Evolutionary conservation across 2,113 vertebrate genomes (phyloP).

Genomic region (sheep (Ovis aries)): DNA sequence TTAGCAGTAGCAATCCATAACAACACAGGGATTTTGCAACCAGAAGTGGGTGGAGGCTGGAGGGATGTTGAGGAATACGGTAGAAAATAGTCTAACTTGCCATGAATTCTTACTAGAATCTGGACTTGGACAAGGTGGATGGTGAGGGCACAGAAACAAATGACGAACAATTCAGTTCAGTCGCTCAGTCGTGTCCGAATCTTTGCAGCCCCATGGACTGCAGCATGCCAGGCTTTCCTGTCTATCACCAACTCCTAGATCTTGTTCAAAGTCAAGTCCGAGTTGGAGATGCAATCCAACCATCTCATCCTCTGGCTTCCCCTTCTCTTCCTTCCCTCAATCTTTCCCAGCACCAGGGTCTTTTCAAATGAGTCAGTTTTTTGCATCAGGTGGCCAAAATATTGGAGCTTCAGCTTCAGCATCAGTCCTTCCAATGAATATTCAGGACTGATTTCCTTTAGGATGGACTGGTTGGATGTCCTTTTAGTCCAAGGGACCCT

Average conservation of each 20-base stretch:
- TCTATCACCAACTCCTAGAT: background rate
- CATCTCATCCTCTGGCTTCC: background rate
- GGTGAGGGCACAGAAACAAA: background rate
- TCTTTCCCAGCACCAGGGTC: background rate
- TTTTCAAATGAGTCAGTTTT: background rate
- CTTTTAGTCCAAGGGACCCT: background rate
- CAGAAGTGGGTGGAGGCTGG: background rate
- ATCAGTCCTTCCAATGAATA: background rate
- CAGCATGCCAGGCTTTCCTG: background rate
- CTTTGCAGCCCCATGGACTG: background rate
- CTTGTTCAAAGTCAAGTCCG: background rate
- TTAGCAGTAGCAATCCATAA: background rate
- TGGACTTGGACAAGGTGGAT: background rate
- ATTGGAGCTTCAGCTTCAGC: background rate
- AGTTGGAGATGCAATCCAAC: background rate
- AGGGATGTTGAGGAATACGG: background rate
- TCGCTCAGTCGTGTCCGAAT: accelerated
- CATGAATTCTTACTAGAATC: background rate
- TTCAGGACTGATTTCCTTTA: background rate
- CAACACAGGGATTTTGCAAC: background rate
- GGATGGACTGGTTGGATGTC: background rate
- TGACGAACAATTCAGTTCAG: background rate
- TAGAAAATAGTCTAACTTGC: background rate
- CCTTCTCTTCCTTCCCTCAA: background rate
- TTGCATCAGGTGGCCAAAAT: background rate